These are phyloP conservation scores for Lordiphosa stackelbergi DNA, from an alignment of 1,140 invertebrate genomes.

Conservation along the genomic window DNA sequence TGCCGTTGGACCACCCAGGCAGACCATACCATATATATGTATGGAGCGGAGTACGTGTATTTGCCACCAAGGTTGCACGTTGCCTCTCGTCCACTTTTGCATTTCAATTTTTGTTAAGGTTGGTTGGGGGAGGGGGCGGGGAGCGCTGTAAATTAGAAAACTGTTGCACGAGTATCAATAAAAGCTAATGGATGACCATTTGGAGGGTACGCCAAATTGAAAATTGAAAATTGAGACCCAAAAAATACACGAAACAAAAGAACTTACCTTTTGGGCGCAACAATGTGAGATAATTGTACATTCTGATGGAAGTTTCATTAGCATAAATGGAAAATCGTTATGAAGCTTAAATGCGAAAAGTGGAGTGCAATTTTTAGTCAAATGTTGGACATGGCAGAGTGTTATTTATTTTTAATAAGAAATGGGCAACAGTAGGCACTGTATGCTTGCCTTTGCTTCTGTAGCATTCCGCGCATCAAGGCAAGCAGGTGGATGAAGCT, in stretches of 20 bases:
- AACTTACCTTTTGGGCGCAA: conserved; percentile 19
- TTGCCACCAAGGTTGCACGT: conserved; percentile 47
- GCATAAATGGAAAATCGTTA: too few species aligned
- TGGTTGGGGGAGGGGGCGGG: too few species aligned
- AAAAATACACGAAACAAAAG: neutral
- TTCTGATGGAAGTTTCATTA: neutral
- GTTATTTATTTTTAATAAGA: too few species aligned
- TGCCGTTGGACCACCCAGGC: conserved; percentile 40
- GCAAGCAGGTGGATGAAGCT: too few species aligned
- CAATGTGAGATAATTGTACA: conserved; percentile 44
- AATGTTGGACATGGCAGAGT: too few species aligned
- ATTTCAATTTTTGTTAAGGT: conserved; percentile 19
- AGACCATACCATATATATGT: conserved; percentile 5
- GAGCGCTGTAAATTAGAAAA: conserved; percentile 51
- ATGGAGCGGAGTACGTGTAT: conserved; percentile 7
- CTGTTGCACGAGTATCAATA: conserved; percentile 50
- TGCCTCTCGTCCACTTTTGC: conserved; percentile 19
- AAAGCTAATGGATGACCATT: conserved; percentile 47
- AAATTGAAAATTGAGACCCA: neutral
- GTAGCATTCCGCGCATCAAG: too few species aligned
- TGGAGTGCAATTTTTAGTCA: too few species aligned
- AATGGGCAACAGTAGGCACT: too few species aligned
- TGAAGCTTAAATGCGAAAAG: too few species aligned
- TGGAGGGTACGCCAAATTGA: conserved; percentile 31
- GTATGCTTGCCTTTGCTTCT: too few species aligned